These are phyloP conservation scores for Tauraco erythrolophus DNA, from an alignment of 2,113 vertebrate genomes.

Conservation along the genomic window DNA sequence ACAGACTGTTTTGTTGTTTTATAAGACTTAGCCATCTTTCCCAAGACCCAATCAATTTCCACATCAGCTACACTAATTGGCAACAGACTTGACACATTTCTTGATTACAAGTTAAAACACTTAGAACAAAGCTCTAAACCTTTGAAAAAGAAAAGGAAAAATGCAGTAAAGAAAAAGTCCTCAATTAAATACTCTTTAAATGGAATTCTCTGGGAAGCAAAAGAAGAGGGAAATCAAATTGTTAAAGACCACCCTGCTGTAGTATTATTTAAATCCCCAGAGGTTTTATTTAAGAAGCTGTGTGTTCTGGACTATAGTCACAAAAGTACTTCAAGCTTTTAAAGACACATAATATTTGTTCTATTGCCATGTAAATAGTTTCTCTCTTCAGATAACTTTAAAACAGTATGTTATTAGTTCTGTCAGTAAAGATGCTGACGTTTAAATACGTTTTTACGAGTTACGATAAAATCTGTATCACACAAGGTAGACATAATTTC, in stretches of 20 bases:
- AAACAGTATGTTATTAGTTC: not conserved
- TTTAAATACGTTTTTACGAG: not conserved
- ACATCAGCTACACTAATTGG: slow-evolving; percentile 44
- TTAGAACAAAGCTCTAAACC: slow-evolving; percentile 42
- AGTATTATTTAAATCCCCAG: not conserved
- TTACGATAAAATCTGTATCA: not conserved
- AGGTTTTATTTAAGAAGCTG: not conserved
- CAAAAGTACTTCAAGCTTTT: not conserved
- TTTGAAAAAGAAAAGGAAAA: slow-evolving; percentile 6
- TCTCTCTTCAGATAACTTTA: not conserved
- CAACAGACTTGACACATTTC: slow-evolving; percentile 54
- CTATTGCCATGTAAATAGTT: not conserved
- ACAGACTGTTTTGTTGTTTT: not conserved
- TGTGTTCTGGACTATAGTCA: not conserved
- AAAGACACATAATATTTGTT: not conserved
- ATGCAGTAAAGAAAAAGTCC: slow-evolving; percentile 40
- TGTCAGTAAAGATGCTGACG: not conserved
- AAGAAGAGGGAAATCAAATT: not conserved
- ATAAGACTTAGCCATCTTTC: slow-evolving; percentile 3
- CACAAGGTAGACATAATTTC: not conserved
- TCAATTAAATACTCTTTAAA: slow-evolving; percentile 50
- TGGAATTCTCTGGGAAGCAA: slow-evolving; percentile 18
- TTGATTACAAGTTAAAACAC: slow-evolving; percentile 50
- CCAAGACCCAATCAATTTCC: slow-evolving; percentile 47
- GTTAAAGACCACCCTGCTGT: slow-evolving; percentile 37